phyloP scores from a whole-genome alignment of 2,797 vertebrate species.

The Petrocephalus schoutedeni region DNA sequence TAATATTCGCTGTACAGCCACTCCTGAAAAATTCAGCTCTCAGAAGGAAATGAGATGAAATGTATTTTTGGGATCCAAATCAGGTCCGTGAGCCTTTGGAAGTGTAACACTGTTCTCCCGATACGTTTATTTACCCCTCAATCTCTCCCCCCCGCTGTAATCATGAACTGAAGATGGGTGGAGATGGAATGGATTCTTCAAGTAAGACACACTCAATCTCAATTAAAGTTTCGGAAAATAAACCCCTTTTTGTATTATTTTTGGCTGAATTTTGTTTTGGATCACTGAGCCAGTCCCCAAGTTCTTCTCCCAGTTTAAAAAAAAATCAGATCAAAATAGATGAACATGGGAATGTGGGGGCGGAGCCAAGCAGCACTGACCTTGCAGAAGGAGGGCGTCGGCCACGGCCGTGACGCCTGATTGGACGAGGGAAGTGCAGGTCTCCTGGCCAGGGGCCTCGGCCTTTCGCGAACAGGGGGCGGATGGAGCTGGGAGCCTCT shows the following conservation, averaged over 20 bases:
- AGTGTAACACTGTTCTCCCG: background rate
- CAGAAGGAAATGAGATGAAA: background rate
- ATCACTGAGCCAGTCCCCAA: background rate
- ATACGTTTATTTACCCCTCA: background rate
- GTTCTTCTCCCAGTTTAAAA: background rate
- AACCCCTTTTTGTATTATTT: no score
- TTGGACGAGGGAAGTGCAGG: slow-evolving; percentile 29
- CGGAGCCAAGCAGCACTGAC: slow-evolving; percentile 30
- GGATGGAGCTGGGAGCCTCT: slow-evolving; percentile 40
- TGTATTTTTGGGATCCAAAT: background rate
- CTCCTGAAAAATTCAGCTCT: background rate
- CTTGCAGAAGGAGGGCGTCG: slow-evolving; percentile 39
- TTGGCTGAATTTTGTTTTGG: no score
- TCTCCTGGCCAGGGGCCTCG: slow-evolving; percentile 37
- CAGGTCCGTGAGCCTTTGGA: background rate
- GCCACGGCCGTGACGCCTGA: slow-evolving; percentile 31
- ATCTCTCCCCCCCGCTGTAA: background rate
- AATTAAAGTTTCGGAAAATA: no score
- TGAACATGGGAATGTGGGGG: background rate
- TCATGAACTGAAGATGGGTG: background rate
- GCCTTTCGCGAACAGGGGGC: slow-evolving; percentile 46
- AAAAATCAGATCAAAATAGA: background rate
- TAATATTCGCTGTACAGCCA: background rate
- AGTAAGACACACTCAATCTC: background rate
- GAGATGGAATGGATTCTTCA: background rate